These are phyloP conservation scores for Octopus bimaculoides DNA, from an alignment of 1,140 invertebrate species.

Conservation along the genomic window DNA sequence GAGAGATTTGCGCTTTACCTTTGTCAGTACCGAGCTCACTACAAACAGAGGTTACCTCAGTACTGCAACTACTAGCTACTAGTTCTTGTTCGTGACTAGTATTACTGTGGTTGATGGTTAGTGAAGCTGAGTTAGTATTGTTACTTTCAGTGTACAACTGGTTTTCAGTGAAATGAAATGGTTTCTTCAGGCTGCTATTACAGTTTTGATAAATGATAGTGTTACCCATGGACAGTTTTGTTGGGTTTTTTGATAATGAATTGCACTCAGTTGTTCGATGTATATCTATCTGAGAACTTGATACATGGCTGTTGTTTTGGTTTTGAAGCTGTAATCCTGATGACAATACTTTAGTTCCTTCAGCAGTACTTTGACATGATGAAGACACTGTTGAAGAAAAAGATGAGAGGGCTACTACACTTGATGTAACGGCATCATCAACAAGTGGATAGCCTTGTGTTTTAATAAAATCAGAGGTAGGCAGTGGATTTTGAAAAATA, in stretches of 20 bases:
- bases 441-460: too few species aligned
- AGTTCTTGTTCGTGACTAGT: not conserved
- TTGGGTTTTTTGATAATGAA: not conserved
- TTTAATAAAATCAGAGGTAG: too few species aligned
- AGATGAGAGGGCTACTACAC: too few species aligned
- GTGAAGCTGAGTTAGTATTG: not conserved
- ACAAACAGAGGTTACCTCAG: not conserved
- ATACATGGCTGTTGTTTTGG: constrained; percentile 1
- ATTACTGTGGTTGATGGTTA: not conserved
- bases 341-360: too few species aligned
- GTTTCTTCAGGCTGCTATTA: not conserved
- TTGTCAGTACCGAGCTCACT: not conserved
- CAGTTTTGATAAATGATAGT: not conserved
- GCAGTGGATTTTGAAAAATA: not conserved
- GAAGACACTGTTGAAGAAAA: too few species aligned
- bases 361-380: too few species aligned
- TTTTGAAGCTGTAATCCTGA: not conserved
- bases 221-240: not conserved
- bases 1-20: not conserved
- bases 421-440: too few species aligned
- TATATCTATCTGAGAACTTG: not conserved
- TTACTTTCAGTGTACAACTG: not conserved
- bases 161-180: constrained; percentile 4
- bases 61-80: not conserved
- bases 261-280: not conserved